Conservation (phyloP, 1,140 invertebrate genomes). For the Dufourea novaeangliae region DNA sequence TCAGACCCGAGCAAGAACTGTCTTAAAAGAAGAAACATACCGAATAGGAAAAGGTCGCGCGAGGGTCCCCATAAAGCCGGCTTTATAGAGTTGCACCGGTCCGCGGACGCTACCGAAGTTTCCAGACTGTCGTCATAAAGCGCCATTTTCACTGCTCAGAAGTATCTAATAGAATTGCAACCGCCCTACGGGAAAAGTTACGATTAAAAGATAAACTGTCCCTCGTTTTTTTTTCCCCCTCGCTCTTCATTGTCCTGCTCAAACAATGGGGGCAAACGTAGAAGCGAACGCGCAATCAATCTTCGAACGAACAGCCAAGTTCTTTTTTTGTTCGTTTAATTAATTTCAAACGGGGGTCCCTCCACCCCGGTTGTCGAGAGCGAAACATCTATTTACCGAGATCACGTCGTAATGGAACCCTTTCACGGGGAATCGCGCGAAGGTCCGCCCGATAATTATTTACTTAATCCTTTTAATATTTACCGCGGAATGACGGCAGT, state of each 20-base stretch:
- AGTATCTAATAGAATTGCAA: slow-evolving; percentile 64
- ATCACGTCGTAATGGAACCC: background rate
- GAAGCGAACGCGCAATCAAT: slow-evolving; percentile 4
- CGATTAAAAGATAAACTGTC: slow-evolving; percentile 55
- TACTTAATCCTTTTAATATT: slow-evolving; percentile 26
- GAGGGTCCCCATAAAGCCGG: slow-evolving; percentile 56
- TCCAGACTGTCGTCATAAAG: slow-evolving; percentile 67
- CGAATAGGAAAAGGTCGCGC: slow-evolving; percentile 38
- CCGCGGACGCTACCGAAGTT: slow-evolving; percentile 56
- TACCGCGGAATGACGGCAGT: slow-evolving; percentile 38
- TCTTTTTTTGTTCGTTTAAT: slow-evolving; percentile 19
- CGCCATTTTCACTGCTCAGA: slow-evolving; percentile 57
- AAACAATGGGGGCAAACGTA: background rate
- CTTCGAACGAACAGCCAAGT: background rate
- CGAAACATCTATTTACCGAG: background rate
- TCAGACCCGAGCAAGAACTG: slow-evolving; percentile 11
- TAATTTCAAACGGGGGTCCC: slow-evolving; percentile 16
- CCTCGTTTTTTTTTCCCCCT: no score
- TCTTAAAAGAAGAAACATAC: slow-evolving; percentile 24
- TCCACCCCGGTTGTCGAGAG: background rate
- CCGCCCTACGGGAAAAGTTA: slow-evolving; percentile 53
- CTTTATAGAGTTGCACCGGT: slow-evolving; percentile 61
- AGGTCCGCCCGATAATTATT: background rate
- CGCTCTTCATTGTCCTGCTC: background rate
- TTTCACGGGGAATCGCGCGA: background rate